A percentile compares a stretch with the other conserved stretches of the same genome.
phyloP scores from a whole-genome alignment of 2,888 invertebrate species.

The Perithous albicinctus region DNA sequence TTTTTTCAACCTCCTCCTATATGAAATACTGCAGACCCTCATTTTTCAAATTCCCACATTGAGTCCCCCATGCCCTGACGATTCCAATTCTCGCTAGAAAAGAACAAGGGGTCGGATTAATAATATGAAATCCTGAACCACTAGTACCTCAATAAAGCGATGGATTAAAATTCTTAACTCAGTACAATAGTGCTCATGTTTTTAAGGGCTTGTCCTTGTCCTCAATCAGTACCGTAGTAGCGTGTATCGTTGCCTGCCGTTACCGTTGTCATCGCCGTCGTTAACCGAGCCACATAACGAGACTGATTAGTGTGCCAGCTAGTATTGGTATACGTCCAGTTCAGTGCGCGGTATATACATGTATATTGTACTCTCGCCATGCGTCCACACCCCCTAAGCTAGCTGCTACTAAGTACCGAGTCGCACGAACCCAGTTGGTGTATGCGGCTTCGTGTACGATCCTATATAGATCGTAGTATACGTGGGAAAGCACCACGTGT shows the following conservation, averaged over 20 bases:
- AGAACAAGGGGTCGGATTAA: too few species aligned
- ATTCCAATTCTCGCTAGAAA: too few species aligned
- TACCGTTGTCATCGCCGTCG: slow-evolving; percentile 26
- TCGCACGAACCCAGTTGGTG: slow-evolving; percentile 50
- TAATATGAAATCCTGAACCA: too few species aligned
- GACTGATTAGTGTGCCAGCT: slow-evolving; percentile 48
- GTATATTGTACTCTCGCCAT: slow-evolving; percentile 31
- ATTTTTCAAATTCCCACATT: too few species aligned
- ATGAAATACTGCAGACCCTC: too few species aligned
- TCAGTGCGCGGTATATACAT: slow-evolving; percentile 22
- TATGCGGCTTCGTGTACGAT: slow-evolving; percentile 42
- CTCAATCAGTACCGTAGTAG: background rate
- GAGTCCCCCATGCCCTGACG: too few species aligned
- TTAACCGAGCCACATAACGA: slow-evolving; percentile 28
- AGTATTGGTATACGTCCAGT: slow-evolving; percentile 36
- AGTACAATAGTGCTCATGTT: background rate
- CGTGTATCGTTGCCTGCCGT: slow-evolving; percentile 12
- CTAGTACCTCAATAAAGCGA: too few species aligned
- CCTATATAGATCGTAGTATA: slow-evolving; percentile 38
- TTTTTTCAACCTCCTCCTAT: too few species aligned
- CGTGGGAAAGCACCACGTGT: slow-evolving; percentile 78
- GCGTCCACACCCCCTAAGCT: slow-evolving; percentile 37
- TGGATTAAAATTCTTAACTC: background rate
- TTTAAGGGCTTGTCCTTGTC: background rate
- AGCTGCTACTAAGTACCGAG: slow-evolving; percentile 53